Base-by-base conservation (phyloP, 2,888 invertebrate species). In the Hypena proboscidalis region DNA sequence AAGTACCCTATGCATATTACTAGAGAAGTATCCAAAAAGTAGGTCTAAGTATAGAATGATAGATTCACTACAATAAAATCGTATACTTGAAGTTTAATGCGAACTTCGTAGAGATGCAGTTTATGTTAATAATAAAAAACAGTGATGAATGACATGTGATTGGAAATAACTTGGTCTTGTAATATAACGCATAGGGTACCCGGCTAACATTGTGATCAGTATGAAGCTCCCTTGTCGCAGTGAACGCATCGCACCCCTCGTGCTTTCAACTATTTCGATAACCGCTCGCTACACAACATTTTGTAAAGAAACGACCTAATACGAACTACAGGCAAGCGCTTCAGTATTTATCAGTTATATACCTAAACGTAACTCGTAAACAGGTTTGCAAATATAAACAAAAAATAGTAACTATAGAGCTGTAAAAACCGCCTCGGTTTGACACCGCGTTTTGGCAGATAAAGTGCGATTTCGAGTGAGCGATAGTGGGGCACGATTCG, bases 401-500 rank as follows among this genome's bases (percentile, higher is more conserved):
- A 69, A 69, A 37, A 66, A 57, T 61, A 70, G 74, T 71, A 71
- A 67, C 63, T 71, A 74, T 70, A 74, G 76, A 80, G 75, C 69
- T 67, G 72, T 71, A 56, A 67, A 73, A 65, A 52, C 66, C 70
- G 67, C 68, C 58, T 72, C 76, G 77, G 77, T 79, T 74, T 77
- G 68, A 78, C 76, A 74, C 73, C 71, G 79, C 74, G 79, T 85
- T 88, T 87, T 80, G 85, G 83, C 86, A 83, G 86, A 87, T 85
- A 85, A 83, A 85, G 82, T 83, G 85, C 82, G 88, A 88, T 88
- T 80, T 79, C 82, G 71, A 82, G 84, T 85, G 85, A 85, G 83
- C 83, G 86, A 90, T 90, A 89, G 83, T 77, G 82, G 80, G 83
- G 76, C 72, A 76, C 85, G 81, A 83, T 89, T 90, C 87, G 86